These are phyloP conservation scores for Camponotus fellah DNA, from an alignment of 2,888 invertebrate species.

Conservation along the genomic window DNA sequence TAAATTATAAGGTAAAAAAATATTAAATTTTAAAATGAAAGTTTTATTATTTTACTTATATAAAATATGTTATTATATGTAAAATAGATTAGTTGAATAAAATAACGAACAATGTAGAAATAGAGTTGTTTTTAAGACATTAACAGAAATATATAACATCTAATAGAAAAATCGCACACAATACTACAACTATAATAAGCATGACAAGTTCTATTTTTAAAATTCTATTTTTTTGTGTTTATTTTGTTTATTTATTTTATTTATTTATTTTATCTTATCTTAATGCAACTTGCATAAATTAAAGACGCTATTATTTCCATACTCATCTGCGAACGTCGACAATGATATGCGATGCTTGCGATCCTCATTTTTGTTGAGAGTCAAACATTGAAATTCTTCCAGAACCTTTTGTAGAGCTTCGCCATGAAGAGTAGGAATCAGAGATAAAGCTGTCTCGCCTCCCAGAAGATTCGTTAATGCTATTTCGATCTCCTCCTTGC, in stretches of 20 bases:
- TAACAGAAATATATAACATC: neutral
- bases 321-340: slow-evolving; percentile 74
- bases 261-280: neutral
- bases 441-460: no score
- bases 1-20: neutral
- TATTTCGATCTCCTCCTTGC: no score
- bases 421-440: no score
- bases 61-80: no score
- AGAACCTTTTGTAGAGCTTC: no score
- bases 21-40: neutral
- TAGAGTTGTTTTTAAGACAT: neutral
- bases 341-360: slow-evolving; percentile 62
- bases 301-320: slow-evolving; percentile 15
- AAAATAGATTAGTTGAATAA: no score
- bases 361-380: slow-evolving; percentile 55
- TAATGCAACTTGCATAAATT: neutral
- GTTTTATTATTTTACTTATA: neutral
- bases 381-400: slow-evolving; percentile 57
- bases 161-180: no score
- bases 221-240: neutral
- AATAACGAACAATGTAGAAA: neutral
- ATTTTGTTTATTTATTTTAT: neutral
- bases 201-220: neutral
- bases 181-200: neutral
- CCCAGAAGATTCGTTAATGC: no score